Evolutionary conservation across 2,113 vertebrate genomes (phyloP).

Genomic region (Lanius collurio): DNA sequence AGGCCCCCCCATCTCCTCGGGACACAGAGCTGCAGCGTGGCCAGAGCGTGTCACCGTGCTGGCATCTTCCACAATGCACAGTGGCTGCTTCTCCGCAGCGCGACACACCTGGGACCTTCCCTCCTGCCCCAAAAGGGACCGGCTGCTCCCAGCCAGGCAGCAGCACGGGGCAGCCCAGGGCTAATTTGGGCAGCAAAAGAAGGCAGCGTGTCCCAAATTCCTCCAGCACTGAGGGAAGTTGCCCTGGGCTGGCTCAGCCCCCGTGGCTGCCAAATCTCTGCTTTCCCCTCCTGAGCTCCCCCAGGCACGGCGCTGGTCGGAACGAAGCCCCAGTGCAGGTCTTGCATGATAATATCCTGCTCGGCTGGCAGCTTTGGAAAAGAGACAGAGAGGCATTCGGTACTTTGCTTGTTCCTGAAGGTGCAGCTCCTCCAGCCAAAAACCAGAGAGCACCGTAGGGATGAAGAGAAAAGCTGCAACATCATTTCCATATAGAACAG

Average conservation of each 20-base stretch:
- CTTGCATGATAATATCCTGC: background rate
- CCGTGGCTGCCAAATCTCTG: background rate
- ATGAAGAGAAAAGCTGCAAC: background rate
- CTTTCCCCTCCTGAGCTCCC: background rate
- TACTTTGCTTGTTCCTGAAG: background rate
- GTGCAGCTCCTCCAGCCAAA: background rate
- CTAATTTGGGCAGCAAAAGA: background rate
- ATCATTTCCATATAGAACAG: background rate
- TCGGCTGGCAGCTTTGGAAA: background rate
- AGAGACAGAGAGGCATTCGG: background rate
- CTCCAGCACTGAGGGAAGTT: background rate
- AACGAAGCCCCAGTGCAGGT: background rate
- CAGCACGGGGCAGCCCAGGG: background rate
- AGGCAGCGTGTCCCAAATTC: background rate
- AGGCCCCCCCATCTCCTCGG: background rate
- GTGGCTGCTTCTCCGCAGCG: background rate
- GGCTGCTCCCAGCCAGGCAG: background rate
- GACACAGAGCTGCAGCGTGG: accelerated
- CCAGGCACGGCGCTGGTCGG: background rate
- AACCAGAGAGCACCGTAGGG: background rate
- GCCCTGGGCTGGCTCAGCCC: background rate
- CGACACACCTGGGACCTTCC: accelerated
- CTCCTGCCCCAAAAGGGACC: background rate
- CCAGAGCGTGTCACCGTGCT: accelerated
- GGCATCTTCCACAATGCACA: accelerated